Percentiles rank a stretch among this genome's conserved stretches.
phyloP scores from a whole-genome alignment of 2,888 invertebrate species.

The Malthinus seriepunctatus region DNA sequence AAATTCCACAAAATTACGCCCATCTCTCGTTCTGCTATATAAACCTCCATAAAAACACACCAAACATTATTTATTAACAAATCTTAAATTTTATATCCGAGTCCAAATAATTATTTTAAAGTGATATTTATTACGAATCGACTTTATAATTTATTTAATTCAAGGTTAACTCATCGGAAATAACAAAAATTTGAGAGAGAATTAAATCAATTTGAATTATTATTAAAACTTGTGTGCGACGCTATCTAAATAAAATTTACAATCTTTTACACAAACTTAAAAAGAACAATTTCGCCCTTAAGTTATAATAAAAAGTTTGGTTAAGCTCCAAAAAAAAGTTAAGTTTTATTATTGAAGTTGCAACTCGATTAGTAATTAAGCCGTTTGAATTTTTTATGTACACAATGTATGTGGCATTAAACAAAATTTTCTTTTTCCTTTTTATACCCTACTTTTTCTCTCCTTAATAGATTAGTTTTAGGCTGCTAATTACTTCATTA shows the following conservation, averaged over 20 bases:
- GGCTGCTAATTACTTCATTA: constrained; percentile 24
- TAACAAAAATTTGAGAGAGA: background rate
- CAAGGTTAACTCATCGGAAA: constrained; percentile 7
- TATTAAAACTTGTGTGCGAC: background rate
- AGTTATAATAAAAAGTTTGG: constrained; percentile 4
- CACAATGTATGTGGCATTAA: background rate
- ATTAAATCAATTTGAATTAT: constrained; percentile 2
- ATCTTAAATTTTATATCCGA: constrained; percentile 13
- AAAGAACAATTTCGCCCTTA: background rate
- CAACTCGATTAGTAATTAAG: constrained; percentile 2
- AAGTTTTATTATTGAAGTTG: constrained; percentile 3
- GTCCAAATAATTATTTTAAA: constrained; percentile 9
- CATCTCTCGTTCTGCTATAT: background rate
- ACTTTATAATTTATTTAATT: background rate
- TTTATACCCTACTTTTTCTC: too few species aligned
- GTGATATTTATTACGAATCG: constrained; percentile 3
- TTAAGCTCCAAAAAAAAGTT: background rate
- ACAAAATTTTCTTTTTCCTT: too few species aligned
- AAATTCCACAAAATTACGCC: constrained; percentile 9
- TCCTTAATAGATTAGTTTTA: constrained; percentile 15
- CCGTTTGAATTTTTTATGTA: background rate
- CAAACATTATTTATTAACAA: constrained; percentile 5
- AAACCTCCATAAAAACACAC: background rate
- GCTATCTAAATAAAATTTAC: constrained; percentile 2
- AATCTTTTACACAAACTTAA: background rate